phyloP scores from a whole-genome alignment of 2,888 invertebrate species.

The Xestia ashworthii region DNA sequence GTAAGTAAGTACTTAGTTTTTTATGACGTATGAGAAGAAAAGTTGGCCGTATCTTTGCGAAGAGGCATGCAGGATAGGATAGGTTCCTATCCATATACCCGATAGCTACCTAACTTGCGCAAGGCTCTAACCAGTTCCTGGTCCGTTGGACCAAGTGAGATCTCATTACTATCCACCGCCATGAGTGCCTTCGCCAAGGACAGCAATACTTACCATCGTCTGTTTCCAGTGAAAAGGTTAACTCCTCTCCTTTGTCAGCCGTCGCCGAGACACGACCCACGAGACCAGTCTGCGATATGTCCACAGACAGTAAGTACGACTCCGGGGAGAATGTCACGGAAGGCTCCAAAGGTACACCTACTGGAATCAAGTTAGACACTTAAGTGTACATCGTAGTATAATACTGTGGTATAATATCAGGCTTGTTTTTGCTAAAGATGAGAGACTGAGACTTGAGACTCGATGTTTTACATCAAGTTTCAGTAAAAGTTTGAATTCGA shows the following conservation, averaged over 20 bases:
- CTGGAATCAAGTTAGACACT: conserved; percentile 1
- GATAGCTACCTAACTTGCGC: neutral
- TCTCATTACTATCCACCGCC: neutral
- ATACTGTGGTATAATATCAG: neutral
- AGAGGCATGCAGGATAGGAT: neutral
- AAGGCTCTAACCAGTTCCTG: neutral
- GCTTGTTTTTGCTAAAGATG: neutral
- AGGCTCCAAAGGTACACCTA: conserved; percentile 20
- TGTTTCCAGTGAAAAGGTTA: conserved; percentile 77
- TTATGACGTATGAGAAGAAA: neutral
- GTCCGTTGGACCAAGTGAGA: neutral
- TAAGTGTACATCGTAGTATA: neutral
- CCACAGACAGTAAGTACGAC: conserved; percentile 77
- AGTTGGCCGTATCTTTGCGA: neutral
- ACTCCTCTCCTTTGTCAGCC: conserved; percentile 79
- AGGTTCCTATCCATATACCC: neutral
- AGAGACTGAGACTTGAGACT: neutral
- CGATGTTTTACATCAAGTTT: no score
- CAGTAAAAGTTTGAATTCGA: neutral
- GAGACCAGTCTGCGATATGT: conserved; percentile 75
- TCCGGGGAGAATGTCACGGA: conserved; percentile 76
- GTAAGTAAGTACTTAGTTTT: neutral
- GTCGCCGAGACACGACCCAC: conserved; percentile 79
- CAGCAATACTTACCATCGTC: conserved; percentile 74
- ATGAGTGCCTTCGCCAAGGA: neutral